phyloP scores from a whole-genome alignment of 2,797 vertebrate genomes.

The Siniperca scherzeri region DNA sequence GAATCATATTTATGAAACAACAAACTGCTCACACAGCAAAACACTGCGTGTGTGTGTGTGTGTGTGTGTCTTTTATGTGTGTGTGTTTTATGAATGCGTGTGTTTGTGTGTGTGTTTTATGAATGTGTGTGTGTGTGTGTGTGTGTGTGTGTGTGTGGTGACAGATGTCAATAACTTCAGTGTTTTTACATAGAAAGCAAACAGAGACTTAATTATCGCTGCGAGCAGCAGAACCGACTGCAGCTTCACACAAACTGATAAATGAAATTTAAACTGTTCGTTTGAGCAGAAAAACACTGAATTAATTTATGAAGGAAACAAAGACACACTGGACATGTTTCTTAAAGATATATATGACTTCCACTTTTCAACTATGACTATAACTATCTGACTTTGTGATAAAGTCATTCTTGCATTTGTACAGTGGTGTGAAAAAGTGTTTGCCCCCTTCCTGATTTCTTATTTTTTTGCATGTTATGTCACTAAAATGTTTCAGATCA shows the following conservation, averaged over 20 bases:
- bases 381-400: no score
- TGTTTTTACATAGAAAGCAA: constrained; percentile 12
- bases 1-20: constrained; percentile 70
- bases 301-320: no score
- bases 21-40: constrained; percentile 68
- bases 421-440: no score
- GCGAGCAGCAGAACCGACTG: not conserved
- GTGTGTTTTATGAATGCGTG: no score
- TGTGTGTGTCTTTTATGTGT: no score
- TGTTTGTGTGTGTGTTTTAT: not conserved
- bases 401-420: no score
- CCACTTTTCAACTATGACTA: no score
- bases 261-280: not conserved
- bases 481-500: no score
- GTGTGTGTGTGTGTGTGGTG: constrained; percentile 4
- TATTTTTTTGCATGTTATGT: no score
- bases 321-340: no score
- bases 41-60: not conserved
- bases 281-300: not conserved
- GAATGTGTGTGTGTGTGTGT: constrained; percentile 3
- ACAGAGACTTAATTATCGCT: constrained; percentile 20
- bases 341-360: no score
- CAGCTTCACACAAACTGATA: not conserved
- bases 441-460: no score
- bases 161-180: constrained; percentile 16